Percentiles rank a stretch among this genome's conserved stretches.
Conservation (phyloP, 2,888 invertebrate genomes). For the Erebia epiphron region DNA sequence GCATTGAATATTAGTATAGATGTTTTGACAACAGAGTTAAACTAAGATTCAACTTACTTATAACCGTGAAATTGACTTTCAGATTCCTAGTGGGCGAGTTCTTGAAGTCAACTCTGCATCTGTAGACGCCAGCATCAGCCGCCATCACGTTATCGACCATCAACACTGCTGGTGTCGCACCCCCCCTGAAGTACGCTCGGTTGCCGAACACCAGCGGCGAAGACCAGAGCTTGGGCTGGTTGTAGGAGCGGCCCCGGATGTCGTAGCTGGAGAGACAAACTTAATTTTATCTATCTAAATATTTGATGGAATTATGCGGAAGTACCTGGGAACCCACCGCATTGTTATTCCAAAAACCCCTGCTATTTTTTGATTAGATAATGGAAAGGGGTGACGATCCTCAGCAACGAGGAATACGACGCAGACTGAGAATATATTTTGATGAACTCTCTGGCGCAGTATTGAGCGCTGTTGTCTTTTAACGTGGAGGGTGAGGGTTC, state of each 20-base stretch:
- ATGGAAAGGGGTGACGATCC: no score
- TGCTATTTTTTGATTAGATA: no score
- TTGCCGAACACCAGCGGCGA: slow-evolving; percentile 89
- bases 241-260: slow-evolving; percentile 88
- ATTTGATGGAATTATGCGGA: no score
- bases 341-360: no score
- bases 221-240: slow-evolving; percentile 92
- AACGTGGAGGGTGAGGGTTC: not conserved
- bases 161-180: slow-evolving; percentile 89
- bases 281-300: not conserved
- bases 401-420: no score
- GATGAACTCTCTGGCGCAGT: no score
- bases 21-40: not conserved
- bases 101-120: slow-evolving; percentile 95
- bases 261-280: slow-evolving; percentile 85
- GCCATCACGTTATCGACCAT: slow-evolving; percentile 89
- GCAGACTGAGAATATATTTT: no score
- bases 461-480: no score
- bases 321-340: no score
- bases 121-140: slow-evolving; percentile 91
- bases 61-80: slow-evolving; percentile 94
- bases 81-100: slow-evolving; percentile 94
- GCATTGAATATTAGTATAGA: no score
- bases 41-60: slow-evolving; percentile 86
- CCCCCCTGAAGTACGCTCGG: slow-evolving; percentile 89